Percentiles rank a stretch among this genome's conserved stretches.
Evolutionary conservation across 2,888 invertebrate species (phyloP).

Genomic region (Kuschelorhynchus macadamiae): DNA sequence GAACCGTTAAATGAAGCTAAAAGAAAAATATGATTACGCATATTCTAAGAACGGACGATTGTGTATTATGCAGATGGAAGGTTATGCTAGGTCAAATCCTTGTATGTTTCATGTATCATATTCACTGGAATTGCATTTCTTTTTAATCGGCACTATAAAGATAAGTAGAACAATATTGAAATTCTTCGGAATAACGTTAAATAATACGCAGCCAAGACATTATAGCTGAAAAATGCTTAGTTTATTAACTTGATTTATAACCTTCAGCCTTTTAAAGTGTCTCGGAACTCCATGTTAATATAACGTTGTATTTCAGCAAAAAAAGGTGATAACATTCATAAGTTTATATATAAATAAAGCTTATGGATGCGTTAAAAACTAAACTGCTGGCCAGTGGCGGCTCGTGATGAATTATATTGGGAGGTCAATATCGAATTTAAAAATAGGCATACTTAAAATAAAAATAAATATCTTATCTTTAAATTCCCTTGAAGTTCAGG

Average conservation of each 20-base stretch:
- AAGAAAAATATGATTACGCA: conserved; percentile 20
- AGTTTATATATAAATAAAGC: background rate
- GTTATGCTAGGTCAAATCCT: conserved; percentile 47
- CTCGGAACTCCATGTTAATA: background rate
- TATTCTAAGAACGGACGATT: conserved; percentile 37
- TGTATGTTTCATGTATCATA: conserved; percentile 35
- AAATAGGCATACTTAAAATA: no score
- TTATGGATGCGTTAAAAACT: background rate
- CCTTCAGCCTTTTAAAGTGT: background rate
- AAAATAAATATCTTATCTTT: no score
- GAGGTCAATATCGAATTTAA: no score
- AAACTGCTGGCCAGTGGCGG: no score
- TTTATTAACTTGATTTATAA: background rate
- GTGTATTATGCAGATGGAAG: conserved; percentile 35
- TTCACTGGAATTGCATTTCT: conserved; percentile 41
- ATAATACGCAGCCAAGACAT: background rate
- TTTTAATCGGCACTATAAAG: conserved; percentile 29
- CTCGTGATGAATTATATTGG: no score
- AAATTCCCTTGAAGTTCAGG: no score
- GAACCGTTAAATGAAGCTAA: conserved; percentile 13
- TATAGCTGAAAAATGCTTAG: background rate
- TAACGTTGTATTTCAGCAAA: background rate
- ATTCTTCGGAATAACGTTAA: conserved; percentile 22
- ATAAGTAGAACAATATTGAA: conserved; percentile 38
- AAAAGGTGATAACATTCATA: background rate